A percentile compares a stretch with the other conserved stretches of the same genome.
phyloP scores from a whole-genome alignment of 1,140 invertebrate species.

The Babylonia areolata region DNA sequence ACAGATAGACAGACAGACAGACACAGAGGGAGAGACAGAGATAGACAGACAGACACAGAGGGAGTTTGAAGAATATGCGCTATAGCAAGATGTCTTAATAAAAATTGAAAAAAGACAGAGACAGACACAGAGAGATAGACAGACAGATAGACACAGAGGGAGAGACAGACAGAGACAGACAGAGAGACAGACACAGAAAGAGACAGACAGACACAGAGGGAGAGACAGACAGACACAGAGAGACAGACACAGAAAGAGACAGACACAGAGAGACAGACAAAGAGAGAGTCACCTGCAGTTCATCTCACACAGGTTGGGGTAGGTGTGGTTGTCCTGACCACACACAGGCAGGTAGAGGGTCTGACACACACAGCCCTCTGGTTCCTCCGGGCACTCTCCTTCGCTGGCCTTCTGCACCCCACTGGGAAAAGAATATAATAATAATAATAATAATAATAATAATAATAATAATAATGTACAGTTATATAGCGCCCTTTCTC shows the following conservation, averaged over 20 bases:
- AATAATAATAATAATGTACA: too few relatives aligned
- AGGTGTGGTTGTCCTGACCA: conserved; percentile 81
- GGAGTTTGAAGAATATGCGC: too few relatives aligned
- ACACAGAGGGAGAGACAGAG: background rate
- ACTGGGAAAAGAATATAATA: background rate
- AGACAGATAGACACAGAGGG: background rate
- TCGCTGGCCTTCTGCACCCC: conserved; percentile 13
- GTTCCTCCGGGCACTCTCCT: conserved; percentile 20
- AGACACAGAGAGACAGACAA: background rate
- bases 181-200: background rate
- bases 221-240: background rate
- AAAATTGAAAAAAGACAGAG: too few relatives aligned
- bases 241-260: background rate
- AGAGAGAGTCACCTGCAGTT: conserved; percentile 34
- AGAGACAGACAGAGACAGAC: background rate
- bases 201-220: background rate
- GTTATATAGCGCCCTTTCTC: too few relatives aligned
- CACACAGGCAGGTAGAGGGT: conserved; percentile 77
- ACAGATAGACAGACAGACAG: conserved; percentile 20
- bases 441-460: too few relatives aligned
- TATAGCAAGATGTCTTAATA: too few relatives aligned
- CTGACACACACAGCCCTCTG: conserved; percentile 37
- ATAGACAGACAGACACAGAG: background rate
- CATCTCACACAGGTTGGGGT: conserved; percentile 79
- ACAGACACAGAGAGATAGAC: background rate